A percentile compares a stretch with the other conserved stretches of the same genome.
phyloP scores from a whole-genome alignment of 2,797 vertebrate species.

The Peromyscus melanophrys region DNA sequence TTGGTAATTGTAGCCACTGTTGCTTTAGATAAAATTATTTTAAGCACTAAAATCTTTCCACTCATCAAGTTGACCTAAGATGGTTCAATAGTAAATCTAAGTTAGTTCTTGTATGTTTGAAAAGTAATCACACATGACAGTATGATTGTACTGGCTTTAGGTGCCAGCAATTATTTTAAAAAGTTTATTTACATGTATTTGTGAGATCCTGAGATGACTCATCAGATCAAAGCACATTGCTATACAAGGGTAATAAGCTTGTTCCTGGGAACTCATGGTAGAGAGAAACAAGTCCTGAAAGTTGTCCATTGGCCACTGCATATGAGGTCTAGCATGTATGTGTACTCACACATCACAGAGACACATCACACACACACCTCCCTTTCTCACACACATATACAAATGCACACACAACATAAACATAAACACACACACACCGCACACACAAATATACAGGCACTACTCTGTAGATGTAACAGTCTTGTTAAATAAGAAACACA shows the following conservation, averaged over 20 bases:
- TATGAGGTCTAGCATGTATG: too few species aligned
- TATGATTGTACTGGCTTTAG: background rate
- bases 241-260: background rate
- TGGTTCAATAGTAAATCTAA: background rate
- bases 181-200: conserved; percentile 14
- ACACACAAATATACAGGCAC: too few species aligned
- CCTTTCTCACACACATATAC: too few species aligned
- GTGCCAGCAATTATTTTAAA: conserved; percentile 9
- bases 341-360: background rate
- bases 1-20: background rate
- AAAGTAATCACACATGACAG: background rate
- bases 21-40: background rate
- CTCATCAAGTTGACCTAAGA: too few species aligned
- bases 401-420: too few species aligned
- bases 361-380: too few species aligned
- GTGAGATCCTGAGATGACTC: background rate
- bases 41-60: background rate
- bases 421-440: too few species aligned
- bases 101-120: conserved; percentile 17
- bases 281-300: background rate
- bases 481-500: too few species aligned
- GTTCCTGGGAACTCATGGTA: background rate
- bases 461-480: too few species aligned
- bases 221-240: background rate
- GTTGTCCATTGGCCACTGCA: background rate